phyloP scores from a whole-genome alignment of 2,888 invertebrate species.

The Neocrepidodera transversa region DNA sequence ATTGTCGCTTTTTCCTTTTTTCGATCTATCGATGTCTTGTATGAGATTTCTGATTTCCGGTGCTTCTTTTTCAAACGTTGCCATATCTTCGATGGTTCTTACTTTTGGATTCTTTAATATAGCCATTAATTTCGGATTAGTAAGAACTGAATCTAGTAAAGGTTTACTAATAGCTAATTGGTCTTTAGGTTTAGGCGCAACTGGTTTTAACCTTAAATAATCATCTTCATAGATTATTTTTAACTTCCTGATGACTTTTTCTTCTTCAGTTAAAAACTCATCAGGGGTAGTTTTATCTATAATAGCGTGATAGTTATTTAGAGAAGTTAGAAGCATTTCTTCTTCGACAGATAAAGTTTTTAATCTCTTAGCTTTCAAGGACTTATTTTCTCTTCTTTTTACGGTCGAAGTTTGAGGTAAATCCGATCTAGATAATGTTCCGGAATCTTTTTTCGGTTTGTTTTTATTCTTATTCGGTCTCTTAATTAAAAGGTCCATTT shows the following conservation, averaged over 20 bases:
- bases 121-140: constrained; percentile 53
- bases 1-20: constrained; percentile 29
- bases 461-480: constrained; percentile 23
- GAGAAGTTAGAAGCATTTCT: constrained; percentile 47
- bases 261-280: constrained; percentile 51
- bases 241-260: constrained; percentile 51
- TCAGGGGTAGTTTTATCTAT: constrained; percentile 53
- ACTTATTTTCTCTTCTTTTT: constrained; percentile 43
- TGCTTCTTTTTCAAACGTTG: constrained; percentile 28
- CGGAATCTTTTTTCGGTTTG: constrained; percentile 31
- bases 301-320: constrained; percentile 50
- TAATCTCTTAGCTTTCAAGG: constrained; percentile 32
- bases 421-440: constrained; percentile 29
- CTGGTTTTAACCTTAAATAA: constrained; percentile 46
- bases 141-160: constrained; percentile 52
- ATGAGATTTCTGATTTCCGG: constrained; percentile 23
- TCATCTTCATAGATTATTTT: constrained; percentile 53
- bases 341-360: constrained; percentile 50
- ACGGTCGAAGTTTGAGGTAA: constrained; percentile 17
- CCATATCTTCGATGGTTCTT: constrained; percentile 46
- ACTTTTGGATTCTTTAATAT: constrained; percentile 51
- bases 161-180: constrained; percentile 57
- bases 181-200: constrained; percentile 52
- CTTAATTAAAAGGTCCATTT: constrained; percentile 32
- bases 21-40: constrained; percentile 19